Evolutionary conservation across 2,113 vertebrate genomes (phyloP).

Genomic region (Xiphophorus maculatus): DNA sequence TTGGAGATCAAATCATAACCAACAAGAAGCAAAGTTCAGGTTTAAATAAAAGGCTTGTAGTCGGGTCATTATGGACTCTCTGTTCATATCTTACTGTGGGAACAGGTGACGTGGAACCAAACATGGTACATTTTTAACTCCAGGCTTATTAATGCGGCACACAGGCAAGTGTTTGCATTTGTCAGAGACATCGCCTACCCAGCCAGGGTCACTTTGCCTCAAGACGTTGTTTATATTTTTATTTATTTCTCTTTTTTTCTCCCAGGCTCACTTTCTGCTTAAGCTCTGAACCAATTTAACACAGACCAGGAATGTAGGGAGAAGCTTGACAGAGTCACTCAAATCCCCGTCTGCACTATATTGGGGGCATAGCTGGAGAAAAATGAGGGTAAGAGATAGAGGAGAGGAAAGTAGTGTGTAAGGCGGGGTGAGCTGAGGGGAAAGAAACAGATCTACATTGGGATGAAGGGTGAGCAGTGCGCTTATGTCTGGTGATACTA

Average conservation of each 20-base stretch:
- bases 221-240: slow-evolving; percentile 58
- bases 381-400: slow-evolving; percentile 49
- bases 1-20: not conserved
- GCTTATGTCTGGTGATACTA: slow-evolving; percentile 3
- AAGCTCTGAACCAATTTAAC: slow-evolving; percentile 74
- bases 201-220: slow-evolving; percentile 68
- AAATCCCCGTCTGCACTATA: slow-evolving; percentile 63
- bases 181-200: slow-evolving; percentile 24
- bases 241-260: slow-evolving; percentile 23
- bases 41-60: not conserved
- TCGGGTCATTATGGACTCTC: not conserved
- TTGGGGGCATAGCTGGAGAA: slow-evolving; percentile 45
- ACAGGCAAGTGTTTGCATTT: slow-evolving; percentile 6
- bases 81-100: not conserved
- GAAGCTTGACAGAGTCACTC: slow-evolving; percentile 70
- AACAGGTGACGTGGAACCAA: slow-evolving; percentile 8
- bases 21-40: not conserved
- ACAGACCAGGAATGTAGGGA: slow-evolving; percentile 51
- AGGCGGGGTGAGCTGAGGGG: not conserved
- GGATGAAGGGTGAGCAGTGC: not conserved
- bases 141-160: not conserved
- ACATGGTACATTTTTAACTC: not conserved
- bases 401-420: slow-evolving; percentile 34
- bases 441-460: slow-evolving; percentile 24
- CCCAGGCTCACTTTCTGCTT: slow-evolving; percentile 51